Evolutionary conservation across 2,113 vertebrate species (phyloP).

Genomic region (Eublepharis macularius): DNA sequence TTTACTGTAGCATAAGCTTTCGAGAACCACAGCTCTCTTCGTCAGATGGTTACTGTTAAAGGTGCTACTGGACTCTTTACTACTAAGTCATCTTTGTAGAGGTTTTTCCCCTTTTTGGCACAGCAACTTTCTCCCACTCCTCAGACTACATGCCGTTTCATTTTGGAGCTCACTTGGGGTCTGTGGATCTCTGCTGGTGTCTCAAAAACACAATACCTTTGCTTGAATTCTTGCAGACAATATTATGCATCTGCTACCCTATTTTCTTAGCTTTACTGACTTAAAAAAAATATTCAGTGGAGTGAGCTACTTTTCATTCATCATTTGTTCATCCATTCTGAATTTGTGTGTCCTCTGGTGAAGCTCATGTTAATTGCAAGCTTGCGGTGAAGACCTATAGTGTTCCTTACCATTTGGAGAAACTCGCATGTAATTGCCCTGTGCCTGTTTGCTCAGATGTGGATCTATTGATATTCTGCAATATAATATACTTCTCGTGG

Average conservation of each 20-base stretch:
- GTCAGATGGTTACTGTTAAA: too few species aligned
- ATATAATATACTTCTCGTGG: slow-evolving; percentile 25
- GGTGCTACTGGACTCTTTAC: too few species aligned
- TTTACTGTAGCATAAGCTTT: too few species aligned
- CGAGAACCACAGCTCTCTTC: too few species aligned
- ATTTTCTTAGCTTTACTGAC: background rate
- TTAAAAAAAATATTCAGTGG: background rate
- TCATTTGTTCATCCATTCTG: slow-evolving; percentile 12
- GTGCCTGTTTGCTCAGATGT: slow-evolving; percentile 1
- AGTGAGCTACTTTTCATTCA: background rate
- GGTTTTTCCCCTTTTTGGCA: background rate
- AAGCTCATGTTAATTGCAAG: slow-evolving; percentile 37
- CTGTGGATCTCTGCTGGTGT: slow-evolving; percentile 8
- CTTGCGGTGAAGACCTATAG: slow-evolving; percentile 14
- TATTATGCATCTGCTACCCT: slow-evolving; percentile 13
- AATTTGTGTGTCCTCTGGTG: background rate
- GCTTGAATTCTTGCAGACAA: background rate
- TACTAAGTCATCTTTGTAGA: too few species aligned
- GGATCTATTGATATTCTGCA: slow-evolving; percentile 26
- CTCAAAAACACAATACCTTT: background rate
- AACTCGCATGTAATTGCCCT: slow-evolving; percentile 24
- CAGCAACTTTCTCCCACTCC: too few species aligned
- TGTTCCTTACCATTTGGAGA: slow-evolving; percentile 15
- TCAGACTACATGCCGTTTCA: background rate
- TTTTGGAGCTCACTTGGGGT: background rate